Conservation (phyloP, 2,888 invertebrate genomes). For the Trypoxylon attenuatum region DNA sequence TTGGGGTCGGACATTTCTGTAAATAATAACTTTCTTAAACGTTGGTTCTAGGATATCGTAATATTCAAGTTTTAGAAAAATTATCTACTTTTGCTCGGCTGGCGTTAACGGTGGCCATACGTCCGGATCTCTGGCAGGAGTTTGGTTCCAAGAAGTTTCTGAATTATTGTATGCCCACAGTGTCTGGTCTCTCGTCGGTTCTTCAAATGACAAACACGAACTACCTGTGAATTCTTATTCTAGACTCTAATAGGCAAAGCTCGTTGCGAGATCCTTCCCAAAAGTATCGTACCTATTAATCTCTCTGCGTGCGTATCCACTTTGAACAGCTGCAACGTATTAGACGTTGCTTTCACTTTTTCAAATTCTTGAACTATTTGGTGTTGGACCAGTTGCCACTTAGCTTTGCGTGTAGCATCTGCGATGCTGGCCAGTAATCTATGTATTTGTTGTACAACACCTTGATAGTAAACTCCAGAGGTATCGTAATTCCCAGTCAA, state of each 20-base stretch:
- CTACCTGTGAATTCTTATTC: slow-evolving; percentile 55
- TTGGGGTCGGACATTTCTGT: slow-evolving; percentile 69
- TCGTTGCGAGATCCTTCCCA: not conserved
- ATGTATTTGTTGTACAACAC: slow-evolving; percentile 93
- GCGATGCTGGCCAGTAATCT: slow-evolving; percentile 86
- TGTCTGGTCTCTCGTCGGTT: slow-evolving; percentile 85
- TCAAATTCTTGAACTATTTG: slow-evolving; percentile 93
- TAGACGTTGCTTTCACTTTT: slow-evolving; percentile 88
- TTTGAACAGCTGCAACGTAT: slow-evolving; percentile 85
- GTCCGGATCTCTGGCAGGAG: slow-evolving; percentile 82
- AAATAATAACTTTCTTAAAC: slow-evolving; percentile 14
- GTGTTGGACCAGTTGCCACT: slow-evolving; percentile 94
- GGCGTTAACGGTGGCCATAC: slow-evolving; percentile 93
- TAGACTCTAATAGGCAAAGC: not conserved
- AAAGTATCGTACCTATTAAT: slow-evolving; percentile 64
- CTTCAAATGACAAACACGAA: slow-evolving; percentile 76
- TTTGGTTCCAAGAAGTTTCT: slow-evolving; percentile 77
- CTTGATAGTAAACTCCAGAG: slow-evolving; percentile 94
- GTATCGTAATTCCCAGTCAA: slow-evolving; percentile 97
- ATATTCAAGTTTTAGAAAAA: not conserved
- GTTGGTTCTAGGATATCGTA: not conserved
- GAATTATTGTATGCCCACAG: slow-evolving; percentile 82
- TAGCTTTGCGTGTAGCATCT: slow-evolving; percentile 87
- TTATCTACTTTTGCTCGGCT: slow-evolving; percentile 82
- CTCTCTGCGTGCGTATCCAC: slow-evolving; percentile 79